Base-by-base conservation (phyloP, 2,888 invertebrate species). In the Drosophila barbarae region DNA sequence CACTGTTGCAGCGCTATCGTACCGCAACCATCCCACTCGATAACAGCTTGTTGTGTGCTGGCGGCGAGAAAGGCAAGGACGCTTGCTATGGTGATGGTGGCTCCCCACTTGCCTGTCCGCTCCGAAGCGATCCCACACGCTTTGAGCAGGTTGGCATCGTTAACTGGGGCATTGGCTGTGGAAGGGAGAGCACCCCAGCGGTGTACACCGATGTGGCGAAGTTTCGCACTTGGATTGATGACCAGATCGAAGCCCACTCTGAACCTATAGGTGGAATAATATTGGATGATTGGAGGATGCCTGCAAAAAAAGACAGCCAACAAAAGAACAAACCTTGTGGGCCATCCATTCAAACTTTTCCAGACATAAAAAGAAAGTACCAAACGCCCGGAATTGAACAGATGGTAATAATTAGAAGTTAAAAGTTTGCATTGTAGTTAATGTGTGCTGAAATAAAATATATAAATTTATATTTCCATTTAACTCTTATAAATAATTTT, bases 61-160 rank as follows among this genome's bases (percentile, higher is more conserved):
- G 95, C 0, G 95, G 95, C 0, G 93, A 93, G 76, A 72, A 87
- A 0, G 93, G 92, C 13, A 91, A 91, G 68, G 95, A 95, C 76
- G 92, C 94, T 0, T 95, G 95, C 89, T 91, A 91, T 76, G 93
- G 91, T 5, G 95, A 95, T 83, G 95, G 95, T 0, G 95, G 95
- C 0, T 93, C 94, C 21, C 94, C 95, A 0, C 89, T 95, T 5
- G 93, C 94, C 5, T 96, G 95, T 73, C 93, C 94, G 1, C 87
- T 93, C 41, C 86, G 87, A 55, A 47, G 38, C 1, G 32, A 60
- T 8, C 69, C 71, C 13, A 50, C 71, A 21, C 81, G 77, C 12
- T 87, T 71, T 53, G 77, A 81, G 49, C 88, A 87, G 60, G 81
- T 79, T 7, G 94, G 94, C 3, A 93, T 95, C 42, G 95, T 95